phyloP scores from a whole-genome alignment of 1,140 invertebrate species.

The Drosophila persimilis region DNA sequence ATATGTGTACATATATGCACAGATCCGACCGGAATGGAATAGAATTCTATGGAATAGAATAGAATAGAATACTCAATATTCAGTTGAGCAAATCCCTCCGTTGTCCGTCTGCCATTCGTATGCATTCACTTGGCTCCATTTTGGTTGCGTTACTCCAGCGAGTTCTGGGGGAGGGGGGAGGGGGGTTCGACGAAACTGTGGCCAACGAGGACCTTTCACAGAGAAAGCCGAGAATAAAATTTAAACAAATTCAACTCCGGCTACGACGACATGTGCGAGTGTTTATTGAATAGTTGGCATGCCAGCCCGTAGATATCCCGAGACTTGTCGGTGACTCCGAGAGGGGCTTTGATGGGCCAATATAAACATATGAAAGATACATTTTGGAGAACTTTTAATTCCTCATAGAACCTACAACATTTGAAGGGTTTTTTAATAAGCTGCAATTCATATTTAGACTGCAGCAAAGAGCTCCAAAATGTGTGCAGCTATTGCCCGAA shows the following conservation, averaged over 20 bases:
- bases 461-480: background rate
- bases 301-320: background rate
- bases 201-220: constrained; percentile 51
- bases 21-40: constrained; percentile 46
- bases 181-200: constrained; percentile 25
- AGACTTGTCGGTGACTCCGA: constrained; percentile 18
- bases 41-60: constrained; percentile 33
- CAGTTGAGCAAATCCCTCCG: constrained; percentile 79
- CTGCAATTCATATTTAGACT: constrained; percentile 21
- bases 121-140: constrained; percentile 64
- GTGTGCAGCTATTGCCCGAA: constrained; percentile 3
- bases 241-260: constrained; percentile 67
- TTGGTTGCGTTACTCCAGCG: constrained; percentile 12
- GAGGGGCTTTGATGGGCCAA: background rate
- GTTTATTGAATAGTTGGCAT: constrained; percentile 44
- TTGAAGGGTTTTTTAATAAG: constrained; percentile 11
- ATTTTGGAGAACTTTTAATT: background rate
- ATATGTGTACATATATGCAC: background rate
- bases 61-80: constrained; percentile 75
- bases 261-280: constrained; percentile 39
- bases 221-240: constrained; percentile 63
- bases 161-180: background rate
- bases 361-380: too few species aligned
- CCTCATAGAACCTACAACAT: background rate
- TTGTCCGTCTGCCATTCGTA: constrained; percentile 67